These are phyloP conservation scores for Crotalus viridis DNA, from an alignment of 2,113 vertebrate species.

Conservation along the genomic window DNA sequence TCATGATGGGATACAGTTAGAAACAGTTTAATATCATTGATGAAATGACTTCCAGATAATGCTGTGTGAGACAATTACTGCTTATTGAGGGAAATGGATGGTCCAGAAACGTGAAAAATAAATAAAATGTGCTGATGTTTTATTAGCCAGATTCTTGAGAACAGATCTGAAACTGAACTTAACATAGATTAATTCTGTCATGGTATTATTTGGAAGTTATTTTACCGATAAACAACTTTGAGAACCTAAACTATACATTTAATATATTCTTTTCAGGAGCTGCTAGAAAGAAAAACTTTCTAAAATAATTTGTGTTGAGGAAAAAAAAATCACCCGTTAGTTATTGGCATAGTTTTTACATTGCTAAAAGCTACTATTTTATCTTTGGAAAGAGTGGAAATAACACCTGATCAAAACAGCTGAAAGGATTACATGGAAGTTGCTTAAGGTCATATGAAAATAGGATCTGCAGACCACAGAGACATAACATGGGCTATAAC, in stretches of 20 bases:
- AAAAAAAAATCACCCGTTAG: background rate
- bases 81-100: too few species aligned
- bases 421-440: background rate
- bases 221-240: background rate
- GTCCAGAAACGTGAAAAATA: too few species aligned
- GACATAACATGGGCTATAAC: background rate
- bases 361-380: background rate
- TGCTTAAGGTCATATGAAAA: background rate
- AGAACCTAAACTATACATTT: background rate
- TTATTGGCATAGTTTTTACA: background rate
- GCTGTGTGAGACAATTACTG: background rate
- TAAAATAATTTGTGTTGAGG: background rate
- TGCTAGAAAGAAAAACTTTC: background rate
- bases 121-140: background rate
- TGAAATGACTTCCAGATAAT: background rate
- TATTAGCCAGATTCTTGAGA: background rate
- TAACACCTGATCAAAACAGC: background rate
- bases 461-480: background rate
- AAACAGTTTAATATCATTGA: background rate
- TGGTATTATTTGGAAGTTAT: background rate
- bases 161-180: background rate
- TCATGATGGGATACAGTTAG: background rate
- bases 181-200: background rate
- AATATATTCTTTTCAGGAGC: background rate
- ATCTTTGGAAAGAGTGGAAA: background rate